Conservation (phyloP, 2,888 invertebrate species). For the Tiliacea citrago region DNA sequence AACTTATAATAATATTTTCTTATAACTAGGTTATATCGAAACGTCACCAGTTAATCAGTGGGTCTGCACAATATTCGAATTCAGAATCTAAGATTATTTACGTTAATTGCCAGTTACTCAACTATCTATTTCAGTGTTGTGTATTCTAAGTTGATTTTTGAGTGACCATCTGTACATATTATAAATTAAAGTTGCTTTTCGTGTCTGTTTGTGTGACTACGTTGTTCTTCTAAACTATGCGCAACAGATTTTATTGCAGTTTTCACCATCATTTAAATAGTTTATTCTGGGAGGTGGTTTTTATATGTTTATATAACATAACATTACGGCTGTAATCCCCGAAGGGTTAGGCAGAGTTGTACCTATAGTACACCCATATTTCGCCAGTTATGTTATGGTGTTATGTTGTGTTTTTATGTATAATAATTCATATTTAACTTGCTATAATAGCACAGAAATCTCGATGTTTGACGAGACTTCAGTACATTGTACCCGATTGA, state of each 20-base stretch:
- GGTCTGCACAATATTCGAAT: conserved; percentile 1
- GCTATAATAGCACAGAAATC: background rate
- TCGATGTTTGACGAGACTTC: background rate
- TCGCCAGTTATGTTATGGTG: no score
- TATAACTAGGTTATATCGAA: conserved; percentile 25
- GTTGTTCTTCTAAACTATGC: no score
- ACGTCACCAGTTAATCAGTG: background rate
- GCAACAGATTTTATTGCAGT: no score
- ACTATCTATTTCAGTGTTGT: background rate
- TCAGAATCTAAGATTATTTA: conserved; percentile 8
- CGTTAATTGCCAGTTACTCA: background rate
- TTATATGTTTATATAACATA: no score
- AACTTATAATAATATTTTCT: conserved; percentile 50
- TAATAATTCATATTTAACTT: background rate
- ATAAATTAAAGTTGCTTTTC: no score
- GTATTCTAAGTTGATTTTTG: background rate
- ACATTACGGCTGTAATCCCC: no score
- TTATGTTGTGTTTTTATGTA: background rate
- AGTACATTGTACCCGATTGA: background rate
- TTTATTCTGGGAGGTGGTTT: background rate
- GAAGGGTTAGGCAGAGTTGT: no score
- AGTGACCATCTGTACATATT: background rate
- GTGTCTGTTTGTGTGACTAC: no score
- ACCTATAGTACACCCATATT: no score
- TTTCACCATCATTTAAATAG: background rate